Evolutionary conservation across 2,113 vertebrate species (phyloP), one percentile per base, ranked within the genome.

Genomic region (Tylochromis polylepis): DNA sequence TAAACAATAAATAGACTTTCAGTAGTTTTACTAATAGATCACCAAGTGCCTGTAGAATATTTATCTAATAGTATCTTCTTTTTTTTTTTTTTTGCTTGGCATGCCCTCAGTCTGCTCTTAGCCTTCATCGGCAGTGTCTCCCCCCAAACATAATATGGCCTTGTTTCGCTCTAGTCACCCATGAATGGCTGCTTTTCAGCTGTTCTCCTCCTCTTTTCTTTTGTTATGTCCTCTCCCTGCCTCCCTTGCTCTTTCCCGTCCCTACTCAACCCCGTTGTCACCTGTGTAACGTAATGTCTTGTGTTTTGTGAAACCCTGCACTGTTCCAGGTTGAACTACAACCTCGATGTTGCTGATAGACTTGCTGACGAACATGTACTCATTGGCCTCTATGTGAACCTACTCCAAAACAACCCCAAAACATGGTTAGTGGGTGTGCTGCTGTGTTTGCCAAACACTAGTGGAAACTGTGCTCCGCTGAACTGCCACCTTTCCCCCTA

Each of bases 321-420:
- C 95, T 56, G 55, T 97, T 99, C 56, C 97, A 99, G 99, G 97
- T 97, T 98, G 88, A 98, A 98, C 94, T 99, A 98, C 97, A 98
- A 97, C 96, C 97, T 98, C 46, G 98, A 97, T 95, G 98, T 99
- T 96, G 99, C 98, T 89, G 97, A 99, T 97, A 99, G 98, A 96
- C 97, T 99, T 92, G 97, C 98, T 83, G 99, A 99, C 95, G 99
- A 99, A 98, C 99, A 99, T 96, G 97, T 98, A 93, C 98, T 99
- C 95, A 99, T 99, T 94, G 97, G 97, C 93, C 92, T 99, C 87
- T 99, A 99, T 97, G 98, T 98, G 97, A 98, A 96, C 96, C 97
- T 98, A 91, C 98, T 99, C 22, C 98, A 97, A 97, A 98, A 96
- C 97, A 97, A 94, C 95, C 97, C 97, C 87, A 93, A 60, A 79